These are phyloP conservation scores for Gymnocheta viridis DNA, from an alignment of 2,888 invertebrate species.

Conservation along the genomic window DNA sequence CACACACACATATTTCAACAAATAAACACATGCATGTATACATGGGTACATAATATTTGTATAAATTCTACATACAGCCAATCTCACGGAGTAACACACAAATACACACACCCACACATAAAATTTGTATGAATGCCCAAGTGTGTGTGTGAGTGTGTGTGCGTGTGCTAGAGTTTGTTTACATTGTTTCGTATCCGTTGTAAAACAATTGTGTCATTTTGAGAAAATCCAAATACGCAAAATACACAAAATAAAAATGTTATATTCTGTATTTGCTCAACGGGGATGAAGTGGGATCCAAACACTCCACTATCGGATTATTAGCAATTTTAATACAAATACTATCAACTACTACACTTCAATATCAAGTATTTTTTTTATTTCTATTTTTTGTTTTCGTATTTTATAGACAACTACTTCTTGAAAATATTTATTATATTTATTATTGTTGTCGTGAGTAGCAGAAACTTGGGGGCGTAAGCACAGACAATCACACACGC, in stretches of 20 bases:
- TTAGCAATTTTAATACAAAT: constrained; percentile 70
- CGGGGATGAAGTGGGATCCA: constrained; percentile 55
- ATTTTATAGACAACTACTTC: constrained; percentile 9
- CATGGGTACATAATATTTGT: constrained; percentile 22
- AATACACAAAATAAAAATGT: constrained; percentile 65
- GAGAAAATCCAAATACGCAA: constrained; percentile 65
- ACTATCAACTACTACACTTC: constrained; percentile 67
- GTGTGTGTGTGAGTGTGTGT: neutral
- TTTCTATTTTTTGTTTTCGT: constrained; percentile 1
- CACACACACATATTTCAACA: too few species aligned
- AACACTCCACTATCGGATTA: constrained; percentile 67
- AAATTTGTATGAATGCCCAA: neutral
- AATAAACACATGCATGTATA: constrained; percentile 15
- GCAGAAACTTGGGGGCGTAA: neutral
- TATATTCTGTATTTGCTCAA: constrained; percentile 62
- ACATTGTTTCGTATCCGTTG: constrained; percentile 59
- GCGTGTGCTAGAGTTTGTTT: constrained; percentile 11
- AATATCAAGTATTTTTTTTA: constrained; percentile 42
- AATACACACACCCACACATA: neutral
- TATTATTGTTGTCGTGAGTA: neutral
- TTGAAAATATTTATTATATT: constrained; percentile 35
- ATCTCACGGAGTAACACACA: constrained; percentile 2
- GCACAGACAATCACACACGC: neutral
- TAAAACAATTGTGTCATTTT: constrained; percentile 67
- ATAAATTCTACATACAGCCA: constrained; percentile 13